Evolutionary conservation across 2,113 vertebrate genomes (phyloP).

Genomic region (Coptodon rendalli): DNA sequence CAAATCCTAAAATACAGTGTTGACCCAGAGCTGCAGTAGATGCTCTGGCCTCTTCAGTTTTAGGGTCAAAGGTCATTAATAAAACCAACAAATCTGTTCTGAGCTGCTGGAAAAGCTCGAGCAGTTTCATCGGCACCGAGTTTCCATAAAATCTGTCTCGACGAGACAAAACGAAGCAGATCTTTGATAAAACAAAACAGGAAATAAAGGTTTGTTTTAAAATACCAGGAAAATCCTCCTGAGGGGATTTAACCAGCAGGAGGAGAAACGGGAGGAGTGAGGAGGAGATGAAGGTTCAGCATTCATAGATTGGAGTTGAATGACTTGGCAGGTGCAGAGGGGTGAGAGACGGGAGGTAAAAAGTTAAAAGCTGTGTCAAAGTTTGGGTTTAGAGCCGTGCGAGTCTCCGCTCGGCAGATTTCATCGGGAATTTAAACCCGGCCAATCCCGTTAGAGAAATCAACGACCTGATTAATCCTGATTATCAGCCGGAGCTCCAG

Average conservation of each 20-base stretch:
- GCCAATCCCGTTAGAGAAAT: neutral
- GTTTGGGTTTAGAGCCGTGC: neutral
- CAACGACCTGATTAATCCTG: neutral
- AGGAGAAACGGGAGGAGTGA: neutral
- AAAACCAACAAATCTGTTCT: neutral
- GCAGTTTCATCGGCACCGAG: neutral
- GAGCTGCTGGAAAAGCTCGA: neutral
- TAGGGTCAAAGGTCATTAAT: neutral
- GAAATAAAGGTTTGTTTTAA: neutral
- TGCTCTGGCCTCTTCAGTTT: neutral
- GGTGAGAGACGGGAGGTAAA: neutral
- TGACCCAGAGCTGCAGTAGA: neutral
- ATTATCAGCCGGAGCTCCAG: neutral
- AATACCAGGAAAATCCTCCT: neutral
- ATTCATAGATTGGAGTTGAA: fast-evolving
- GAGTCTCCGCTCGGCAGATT: neutral
- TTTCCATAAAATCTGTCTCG: neutral
- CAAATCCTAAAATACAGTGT: neutral
- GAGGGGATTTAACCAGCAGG: neutral
- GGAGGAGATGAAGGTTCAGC: neutral
- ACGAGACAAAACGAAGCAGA: neutral
- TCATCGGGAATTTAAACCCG: neutral
- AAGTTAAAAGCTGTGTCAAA: neutral
- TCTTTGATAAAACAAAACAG: neutral
- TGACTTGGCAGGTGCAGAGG: fast-evolving